Evolutionary conservation across 1,140 invertebrate species (phyloP).

Genomic region (Leptinotarsa lineolata): DNA sequence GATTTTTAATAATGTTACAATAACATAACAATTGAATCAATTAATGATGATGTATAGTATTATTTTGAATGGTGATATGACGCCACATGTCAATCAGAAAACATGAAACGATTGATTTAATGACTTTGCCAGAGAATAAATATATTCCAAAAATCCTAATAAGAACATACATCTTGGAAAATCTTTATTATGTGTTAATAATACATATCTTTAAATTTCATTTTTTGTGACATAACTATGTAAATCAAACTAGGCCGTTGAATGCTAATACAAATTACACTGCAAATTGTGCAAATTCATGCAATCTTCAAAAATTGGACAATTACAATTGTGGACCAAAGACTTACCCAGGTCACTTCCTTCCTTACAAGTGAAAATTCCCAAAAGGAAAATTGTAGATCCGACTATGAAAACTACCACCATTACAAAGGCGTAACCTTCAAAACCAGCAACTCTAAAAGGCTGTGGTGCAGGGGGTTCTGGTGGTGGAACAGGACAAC

Average conservation of each 20-base stretch:
- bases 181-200: too few species aligned
- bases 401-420: slow-evolving; percentile 74
- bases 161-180: too few species aligned
- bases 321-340: not conserved
- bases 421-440: slow-evolving; percentile 80
- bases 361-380: slow-evolving; percentile 37
- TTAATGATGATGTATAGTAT: too few species aligned
- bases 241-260: slow-evolving; percentile 6
- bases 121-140: too few species aligned
- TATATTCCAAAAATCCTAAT: too few species aligned
- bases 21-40: too few species aligned
- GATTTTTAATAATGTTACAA: too few species aligned
- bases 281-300: slow-evolving; percentile 6
- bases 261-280: slow-evolving; percentile 18
- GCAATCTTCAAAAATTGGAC: not conserved
- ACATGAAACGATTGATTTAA: too few species aligned
- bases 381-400: slow-evolving; percentile 67
- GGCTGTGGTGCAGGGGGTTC: slow-evolving; percentile 65
- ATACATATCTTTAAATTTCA: not conserved
- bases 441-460: slow-evolving; percentile 72
- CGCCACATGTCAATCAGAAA: too few species aligned
- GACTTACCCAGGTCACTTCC: slow-evolving; percentile 41
- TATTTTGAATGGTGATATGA: too few species aligned
- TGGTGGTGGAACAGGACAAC: slow-evolving; percentile 76
- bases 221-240: not conserved